Evolutionary conservation across 2,797 vertebrate species (phyloP).

Genomic region (Chrysocyon brachyurus): DNA sequence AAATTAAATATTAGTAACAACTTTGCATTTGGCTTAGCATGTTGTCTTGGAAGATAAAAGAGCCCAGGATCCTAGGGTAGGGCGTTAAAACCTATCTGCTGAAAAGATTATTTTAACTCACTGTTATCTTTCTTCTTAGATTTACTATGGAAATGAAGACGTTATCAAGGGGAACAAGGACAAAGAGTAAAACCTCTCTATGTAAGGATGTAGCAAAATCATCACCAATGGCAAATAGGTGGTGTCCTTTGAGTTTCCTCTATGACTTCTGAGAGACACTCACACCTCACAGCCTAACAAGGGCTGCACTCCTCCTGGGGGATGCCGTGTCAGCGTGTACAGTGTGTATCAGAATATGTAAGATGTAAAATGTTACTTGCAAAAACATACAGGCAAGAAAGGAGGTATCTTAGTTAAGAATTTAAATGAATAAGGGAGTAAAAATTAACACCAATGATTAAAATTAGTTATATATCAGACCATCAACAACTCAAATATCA

Average conservation of each 20-base stretch:
- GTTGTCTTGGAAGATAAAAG: neutral
- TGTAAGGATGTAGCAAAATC: neutral
- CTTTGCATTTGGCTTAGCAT: neutral
- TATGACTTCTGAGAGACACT: neutral
- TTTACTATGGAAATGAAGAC: neutral
- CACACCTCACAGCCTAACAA: neutral
- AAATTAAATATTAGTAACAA: neutral
- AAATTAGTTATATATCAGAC: neutral
- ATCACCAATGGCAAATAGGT: neutral
- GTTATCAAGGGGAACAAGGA: neutral
- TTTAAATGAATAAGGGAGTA: neutral
- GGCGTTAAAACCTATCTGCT: neutral
- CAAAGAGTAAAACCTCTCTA: neutral
- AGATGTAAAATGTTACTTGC: neutral
- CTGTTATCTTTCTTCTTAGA: neutral
- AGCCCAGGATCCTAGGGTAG: neutral
- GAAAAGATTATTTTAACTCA: neutral
- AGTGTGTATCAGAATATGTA: neutral
- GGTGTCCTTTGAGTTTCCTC: neutral
- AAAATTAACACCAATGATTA: neutral
- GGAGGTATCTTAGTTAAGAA: neutral
- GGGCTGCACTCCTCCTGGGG: neutral
- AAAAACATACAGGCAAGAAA: neutral
- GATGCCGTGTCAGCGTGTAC: neutral
- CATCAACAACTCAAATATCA: neutral